Evolutionary conservation across 1,140 invertebrate genomes (phyloP).

Genomic region (Bicyclus anynana): DNA sequence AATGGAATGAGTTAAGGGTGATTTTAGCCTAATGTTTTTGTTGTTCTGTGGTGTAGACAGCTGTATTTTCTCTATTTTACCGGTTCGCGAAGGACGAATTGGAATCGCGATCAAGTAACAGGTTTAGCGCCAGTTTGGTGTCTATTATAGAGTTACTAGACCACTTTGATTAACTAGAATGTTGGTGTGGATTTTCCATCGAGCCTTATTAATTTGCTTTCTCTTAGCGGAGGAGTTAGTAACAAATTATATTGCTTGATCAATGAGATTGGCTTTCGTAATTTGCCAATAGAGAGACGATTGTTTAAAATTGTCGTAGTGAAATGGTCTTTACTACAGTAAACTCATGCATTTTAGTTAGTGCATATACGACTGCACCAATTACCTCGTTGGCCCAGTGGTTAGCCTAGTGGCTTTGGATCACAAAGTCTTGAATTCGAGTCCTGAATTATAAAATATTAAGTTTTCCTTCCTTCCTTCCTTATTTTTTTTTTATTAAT

Average conservation of each 20-base stretch:
- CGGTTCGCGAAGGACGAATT: conserved; percentile 41
- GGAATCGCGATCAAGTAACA: conserved; percentile 33
- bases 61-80: conserved; percentile 50
- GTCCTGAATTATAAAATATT: no score
- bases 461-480: no score
- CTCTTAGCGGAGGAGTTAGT: conserved; percentile 5
- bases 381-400: no score
- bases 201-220: conserved; percentile 20
- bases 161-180: conserved; percentile 11
- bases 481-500: no score
- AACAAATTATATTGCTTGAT: conserved; percentile 5
- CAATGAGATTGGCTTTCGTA: not conserved
- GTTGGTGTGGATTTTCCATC: conserved; percentile 9
- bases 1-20: not conserved
- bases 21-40: conserved; percentile 1
- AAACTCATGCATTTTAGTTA: no score
- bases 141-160: not conserved
- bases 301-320: not conserved
- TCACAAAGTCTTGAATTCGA: no score
- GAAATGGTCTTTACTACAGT: no score
- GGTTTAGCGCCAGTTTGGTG: conserved; percentile 26
- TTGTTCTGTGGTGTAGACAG: conserved; percentile 23
- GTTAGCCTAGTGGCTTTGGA: no score
- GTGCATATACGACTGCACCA: no score
- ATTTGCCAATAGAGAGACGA: not conserved